Percentiles rank a stretch among this genome's conserved stretches.
Evolutionary conservation across 2,888 invertebrate species (phyloP).

Genomic region (Chymomyza procnemis): DNA sequence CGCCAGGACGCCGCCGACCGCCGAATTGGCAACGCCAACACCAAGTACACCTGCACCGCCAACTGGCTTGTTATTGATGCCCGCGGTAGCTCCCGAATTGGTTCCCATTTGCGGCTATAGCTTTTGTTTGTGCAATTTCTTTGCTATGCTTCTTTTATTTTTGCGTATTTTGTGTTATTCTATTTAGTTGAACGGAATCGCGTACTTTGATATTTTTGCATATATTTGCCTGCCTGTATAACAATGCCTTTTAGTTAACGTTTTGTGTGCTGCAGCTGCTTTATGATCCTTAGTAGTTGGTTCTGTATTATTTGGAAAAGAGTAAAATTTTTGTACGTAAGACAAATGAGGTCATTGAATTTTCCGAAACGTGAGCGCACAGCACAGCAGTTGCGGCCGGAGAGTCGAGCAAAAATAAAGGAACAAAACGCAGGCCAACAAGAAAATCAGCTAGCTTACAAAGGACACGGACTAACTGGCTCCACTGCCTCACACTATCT

Average conservation of each 20-base stretch:
- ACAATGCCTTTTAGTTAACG: conserved; percentile 28
- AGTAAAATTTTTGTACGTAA: conserved; percentile 48
- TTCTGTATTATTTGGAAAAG: conserved; percentile 31
- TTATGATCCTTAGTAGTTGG: conserved; percentile 37
- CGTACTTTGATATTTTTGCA: conserved; percentile 11
- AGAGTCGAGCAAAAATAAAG: background rate
- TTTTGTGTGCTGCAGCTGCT: conserved; percentile 42
- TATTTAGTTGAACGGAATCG: conserved; percentile 16
- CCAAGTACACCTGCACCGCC: conserved; percentile 68
- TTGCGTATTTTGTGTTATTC: conserved; percentile 13
- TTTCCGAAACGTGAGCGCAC: conserved; percentile 38
- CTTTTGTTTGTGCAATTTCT: conserved; percentile 32
- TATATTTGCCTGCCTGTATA: conserved; percentile 22
- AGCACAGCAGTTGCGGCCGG: conserved; percentile 16
- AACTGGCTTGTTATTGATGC: conserved; percentile 78
- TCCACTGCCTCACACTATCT: too few relatives aligned
- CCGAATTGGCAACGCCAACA: conserved; percentile 62
- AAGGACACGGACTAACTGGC: conserved; percentile 1
- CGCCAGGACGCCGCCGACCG: conserved; percentile 54
- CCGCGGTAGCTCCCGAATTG: conserved; percentile 80
- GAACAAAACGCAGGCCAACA: background rate
- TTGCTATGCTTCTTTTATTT: conserved; percentile 24
- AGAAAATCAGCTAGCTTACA: background rate
- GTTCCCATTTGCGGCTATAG: conserved; percentile 77
- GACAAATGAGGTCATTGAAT: conserved; percentile 74